Conservation (phyloP, 2,113 vertebrate species). For the Acrocephalus arundinaceus region DNA sequence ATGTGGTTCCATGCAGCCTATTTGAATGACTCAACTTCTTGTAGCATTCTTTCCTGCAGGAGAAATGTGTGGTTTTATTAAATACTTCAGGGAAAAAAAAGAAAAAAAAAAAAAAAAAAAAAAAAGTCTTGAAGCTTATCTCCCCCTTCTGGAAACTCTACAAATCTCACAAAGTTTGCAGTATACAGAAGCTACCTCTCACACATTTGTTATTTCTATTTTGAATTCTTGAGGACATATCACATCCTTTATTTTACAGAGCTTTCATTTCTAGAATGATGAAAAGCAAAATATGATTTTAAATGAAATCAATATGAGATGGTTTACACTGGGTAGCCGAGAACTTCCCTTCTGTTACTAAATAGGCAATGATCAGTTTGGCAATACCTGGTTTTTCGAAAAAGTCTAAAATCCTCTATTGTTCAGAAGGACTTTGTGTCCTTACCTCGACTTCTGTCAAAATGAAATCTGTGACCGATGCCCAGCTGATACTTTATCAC, state of each 20-base stretch:
- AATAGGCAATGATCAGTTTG: neutral
- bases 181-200: neutral
- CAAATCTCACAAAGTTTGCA: neutral
- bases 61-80: neutral
- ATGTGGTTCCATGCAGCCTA: neutral
- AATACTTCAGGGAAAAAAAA: neutral
- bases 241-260: neutral
- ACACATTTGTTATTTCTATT: neutral
- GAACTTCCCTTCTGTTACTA: neutral
- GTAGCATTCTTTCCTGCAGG: neutral
- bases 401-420: neutral
- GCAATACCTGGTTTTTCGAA: fast-evolving
- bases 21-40: neutral
- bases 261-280: neutral
- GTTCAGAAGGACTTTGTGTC: neutral
- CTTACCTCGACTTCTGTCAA: neutral
- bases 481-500: neutral
- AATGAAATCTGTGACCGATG: neutral
- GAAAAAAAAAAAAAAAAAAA: neutral
- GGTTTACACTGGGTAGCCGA: neutral
- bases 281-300: neutral
- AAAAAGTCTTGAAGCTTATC: neutral
- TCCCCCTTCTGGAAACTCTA: slow-evolving; percentile 8
- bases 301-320: neutral
- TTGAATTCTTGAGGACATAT: neutral